Percentiles rank a stretch among this genome's conserved stretches.
phyloP scores from a whole-genome alignment of 64 coral and sea anemone genomes.

The Montipora capricornis region DNA sequence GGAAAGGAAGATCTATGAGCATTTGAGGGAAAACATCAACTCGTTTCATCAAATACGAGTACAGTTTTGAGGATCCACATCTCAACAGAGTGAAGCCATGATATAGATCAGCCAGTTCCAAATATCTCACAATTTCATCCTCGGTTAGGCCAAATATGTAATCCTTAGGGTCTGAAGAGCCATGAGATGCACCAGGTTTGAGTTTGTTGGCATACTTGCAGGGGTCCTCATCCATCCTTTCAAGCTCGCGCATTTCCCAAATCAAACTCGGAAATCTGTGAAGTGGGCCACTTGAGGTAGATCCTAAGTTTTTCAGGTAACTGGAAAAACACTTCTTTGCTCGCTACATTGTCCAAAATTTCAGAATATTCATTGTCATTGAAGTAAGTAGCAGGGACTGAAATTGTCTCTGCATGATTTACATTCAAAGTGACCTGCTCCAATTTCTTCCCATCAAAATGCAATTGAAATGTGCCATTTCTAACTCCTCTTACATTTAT shows the following conservation, averaged over 20 bases:
- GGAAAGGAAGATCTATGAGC: conserved; percentile 31
- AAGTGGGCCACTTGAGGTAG: conserved; percentile 28
- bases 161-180: conserved; percentile 27
- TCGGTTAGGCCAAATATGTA: conserved; percentile 20
- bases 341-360: conserved; percentile 60
- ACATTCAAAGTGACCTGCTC: conserved; percentile 52
- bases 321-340: conserved; percentile 6
- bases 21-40: conserved; percentile 53
- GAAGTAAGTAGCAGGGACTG: conserved; percentile 50
- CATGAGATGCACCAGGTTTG: conserved; percentile 31
- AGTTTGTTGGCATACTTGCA: conserved; percentile 47
- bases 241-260: conserved; percentile 56
- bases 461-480: conserved; percentile 49
- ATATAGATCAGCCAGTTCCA: conserved; percentile 48
- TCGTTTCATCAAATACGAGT: conserved; percentile 55
- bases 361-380: conserved; percentile 25
- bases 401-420: conserved; percentile 60
- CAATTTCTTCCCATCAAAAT: conserved; percentile 68
- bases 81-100: conserved; percentile 41
- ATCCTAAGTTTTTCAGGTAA: conserved; percentile 39
- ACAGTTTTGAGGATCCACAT: conserved; percentile 26
- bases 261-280: conserved; percentile 51
- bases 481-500: conserved; percentile 57
- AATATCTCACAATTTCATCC: conserved; percentile 21
- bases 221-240: conserved; percentile 62